Evolutionary conservation across 2,797 vertebrate genomes (phyloP).

Genomic region (Erithacus rubecula): DNA sequence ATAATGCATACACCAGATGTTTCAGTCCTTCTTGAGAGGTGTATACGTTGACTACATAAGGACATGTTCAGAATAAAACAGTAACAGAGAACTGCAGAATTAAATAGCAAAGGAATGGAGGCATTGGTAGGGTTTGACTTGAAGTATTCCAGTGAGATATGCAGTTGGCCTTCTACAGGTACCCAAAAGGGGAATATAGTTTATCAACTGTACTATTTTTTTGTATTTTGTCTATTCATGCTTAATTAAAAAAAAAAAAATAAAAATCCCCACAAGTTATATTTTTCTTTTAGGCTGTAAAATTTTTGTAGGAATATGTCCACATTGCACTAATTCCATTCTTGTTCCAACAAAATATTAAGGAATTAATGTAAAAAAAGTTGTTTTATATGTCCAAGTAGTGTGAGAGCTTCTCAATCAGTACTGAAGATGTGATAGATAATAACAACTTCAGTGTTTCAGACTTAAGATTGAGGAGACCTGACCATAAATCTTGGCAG

Average conservation of each 20-base stretch:
- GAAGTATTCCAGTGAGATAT: neutral
- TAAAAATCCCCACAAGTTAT: neutral
- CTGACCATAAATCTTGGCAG: neutral
- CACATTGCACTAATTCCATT: neutral
- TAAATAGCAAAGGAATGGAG: neutral
- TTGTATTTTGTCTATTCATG: neutral
- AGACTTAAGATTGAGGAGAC: neutral
- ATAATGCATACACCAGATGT: neutral
- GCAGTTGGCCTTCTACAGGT: neutral
- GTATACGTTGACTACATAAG: neutral
- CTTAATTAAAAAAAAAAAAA: neutral
- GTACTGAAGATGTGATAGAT: neutral
- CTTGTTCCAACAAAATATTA: neutral
- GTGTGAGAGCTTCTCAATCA: neutral
- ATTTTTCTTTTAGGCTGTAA: neutral
- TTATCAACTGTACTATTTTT: neutral
- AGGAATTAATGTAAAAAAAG: neutral
- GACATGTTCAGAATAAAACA: neutral
- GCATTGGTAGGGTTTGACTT: neutral
- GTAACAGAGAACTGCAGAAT: neutral
- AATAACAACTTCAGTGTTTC: neutral
- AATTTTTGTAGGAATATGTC: neutral
- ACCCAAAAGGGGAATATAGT: neutral
- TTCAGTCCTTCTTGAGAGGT: neutral
- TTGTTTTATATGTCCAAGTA: neutral